phyloP scores from a whole-genome alignment of 2,888 invertebrate species.

The Carabus problematicus region DNA sequence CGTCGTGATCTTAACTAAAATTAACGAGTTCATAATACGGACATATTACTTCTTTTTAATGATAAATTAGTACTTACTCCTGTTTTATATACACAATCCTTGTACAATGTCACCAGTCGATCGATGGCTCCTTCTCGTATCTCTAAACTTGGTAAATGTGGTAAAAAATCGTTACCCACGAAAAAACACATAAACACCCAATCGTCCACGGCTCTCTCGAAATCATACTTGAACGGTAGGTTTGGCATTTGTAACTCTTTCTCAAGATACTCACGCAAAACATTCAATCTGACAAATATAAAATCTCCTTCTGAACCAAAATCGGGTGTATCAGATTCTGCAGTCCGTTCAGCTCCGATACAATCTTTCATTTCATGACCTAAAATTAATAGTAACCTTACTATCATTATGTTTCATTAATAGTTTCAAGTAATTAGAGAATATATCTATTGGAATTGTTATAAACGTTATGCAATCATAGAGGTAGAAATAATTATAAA shows the following conservation, averaged over 20 bases:
- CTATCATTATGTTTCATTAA: not conserved
- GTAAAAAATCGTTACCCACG: constrained; percentile 98
- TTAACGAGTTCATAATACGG: no score
- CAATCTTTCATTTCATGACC: constrained; percentile 97
- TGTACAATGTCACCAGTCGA: constrained; percentile 89
- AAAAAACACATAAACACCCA: constrained; percentile 99
- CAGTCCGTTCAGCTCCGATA: constrained; percentile 67
- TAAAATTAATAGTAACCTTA: constrained; percentile 51
- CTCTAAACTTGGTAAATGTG: constrained; percentile 96
- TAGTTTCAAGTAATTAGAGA: no score
- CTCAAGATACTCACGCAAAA: constrained; percentile 92
- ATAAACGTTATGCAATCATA: no score
- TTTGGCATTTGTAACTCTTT: constrained; percentile 89
- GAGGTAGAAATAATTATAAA: not conserved
- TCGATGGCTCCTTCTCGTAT: constrained; percentile 98
- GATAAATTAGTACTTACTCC: constrained; percentile 64
- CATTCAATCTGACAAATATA: constrained; percentile 92
- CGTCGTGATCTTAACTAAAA: no score
- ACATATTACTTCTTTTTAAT: no score
- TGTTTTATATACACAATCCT: constrained; percentile 93
- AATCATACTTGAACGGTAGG: constrained; percentile 92
- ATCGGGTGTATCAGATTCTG: constrained; percentile 64
- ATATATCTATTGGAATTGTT: no score
- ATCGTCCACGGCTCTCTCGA: constrained; percentile 95
- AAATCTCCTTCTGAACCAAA: constrained; percentile 82